Evolutionary conservation across 2,797 vertebrate species (phyloP).

Genomic region (Melanotaenia parkinsoni): DNA sequence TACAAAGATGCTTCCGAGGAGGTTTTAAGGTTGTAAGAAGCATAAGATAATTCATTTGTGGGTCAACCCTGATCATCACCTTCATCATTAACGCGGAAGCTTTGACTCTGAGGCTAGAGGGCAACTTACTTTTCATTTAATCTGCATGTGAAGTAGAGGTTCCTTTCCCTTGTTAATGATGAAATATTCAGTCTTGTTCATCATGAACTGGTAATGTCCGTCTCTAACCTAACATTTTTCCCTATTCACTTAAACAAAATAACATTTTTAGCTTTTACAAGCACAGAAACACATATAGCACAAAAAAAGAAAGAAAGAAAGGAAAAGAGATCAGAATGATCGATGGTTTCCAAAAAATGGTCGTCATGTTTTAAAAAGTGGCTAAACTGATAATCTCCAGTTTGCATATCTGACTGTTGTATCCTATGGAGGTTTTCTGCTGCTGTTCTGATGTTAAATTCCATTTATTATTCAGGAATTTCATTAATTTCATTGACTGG

Average conservation of each 20-base stretch:
- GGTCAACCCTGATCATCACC: conserved; percentile 34
- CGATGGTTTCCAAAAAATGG: conserved; percentile 12
- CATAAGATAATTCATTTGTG: conserved; percentile 27
- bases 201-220: conserved; percentile 7
- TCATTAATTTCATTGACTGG: conserved; percentile 52
- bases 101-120: conserved; percentile 30
- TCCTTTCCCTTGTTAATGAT: conserved; percentile 24
- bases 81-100: conserved; percentile 37
- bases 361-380: conserved; percentile 11
- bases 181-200: conserved; percentile 17
- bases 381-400: conserved; percentile 25
- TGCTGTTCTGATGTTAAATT: conserved; percentile 28
- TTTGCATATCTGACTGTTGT: conserved; percentile 24
- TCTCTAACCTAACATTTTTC: neutral
- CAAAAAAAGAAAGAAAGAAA: neutral
- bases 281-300: neutral
- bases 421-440: conserved; percentile 26
- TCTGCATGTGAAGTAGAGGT: conserved; percentile 43
- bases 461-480: conserved; percentile 60
- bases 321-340: neutral
- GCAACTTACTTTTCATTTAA: conserved; percentile 47
- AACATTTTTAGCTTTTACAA: neutral
- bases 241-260: neutral
- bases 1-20: conserved; percentile 38
- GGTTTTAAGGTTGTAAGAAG: conserved; percentile 43